These are phyloP conservation scores for Nasua narica DNA, from an alignment of 2,797 vertebrate species.

Conservation along the genomic window DNA sequence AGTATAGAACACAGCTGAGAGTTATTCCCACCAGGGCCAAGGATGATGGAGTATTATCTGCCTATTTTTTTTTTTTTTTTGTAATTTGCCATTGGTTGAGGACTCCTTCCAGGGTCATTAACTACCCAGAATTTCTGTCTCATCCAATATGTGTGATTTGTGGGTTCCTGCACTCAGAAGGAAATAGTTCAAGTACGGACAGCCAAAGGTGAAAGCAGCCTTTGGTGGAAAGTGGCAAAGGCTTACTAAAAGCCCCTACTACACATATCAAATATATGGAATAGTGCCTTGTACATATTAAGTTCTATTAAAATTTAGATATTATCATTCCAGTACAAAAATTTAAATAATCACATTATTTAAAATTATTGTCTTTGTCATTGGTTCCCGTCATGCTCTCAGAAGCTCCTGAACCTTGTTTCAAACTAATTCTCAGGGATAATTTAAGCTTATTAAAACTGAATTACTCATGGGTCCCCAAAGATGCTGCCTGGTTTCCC, in stretches of 20 bases:
- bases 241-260: background rate
- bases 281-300: background rate
- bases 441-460: background rate
- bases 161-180: background rate
- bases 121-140: background rate
- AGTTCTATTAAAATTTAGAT: background rate
- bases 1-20: background rate
- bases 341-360: background rate
- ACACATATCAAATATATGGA: background rate
- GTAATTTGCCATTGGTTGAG: background rate
- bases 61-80: background rate
- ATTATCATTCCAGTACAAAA: background rate
- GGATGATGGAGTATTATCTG: background rate
- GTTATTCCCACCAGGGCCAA: background rate
- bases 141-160: background rate
- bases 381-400: background rate
- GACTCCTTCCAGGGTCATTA: background rate
- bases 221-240: background rate
- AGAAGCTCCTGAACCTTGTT: background rate
- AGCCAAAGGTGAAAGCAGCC: background rate
- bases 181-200: background rate
- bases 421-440: background rate
- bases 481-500: background rate
- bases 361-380: background rate
- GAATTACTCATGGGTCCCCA: background rate